phyloP scores from a whole-genome alignment of 2,113 vertebrate species.

The Blennius ocellaris region DNA sequence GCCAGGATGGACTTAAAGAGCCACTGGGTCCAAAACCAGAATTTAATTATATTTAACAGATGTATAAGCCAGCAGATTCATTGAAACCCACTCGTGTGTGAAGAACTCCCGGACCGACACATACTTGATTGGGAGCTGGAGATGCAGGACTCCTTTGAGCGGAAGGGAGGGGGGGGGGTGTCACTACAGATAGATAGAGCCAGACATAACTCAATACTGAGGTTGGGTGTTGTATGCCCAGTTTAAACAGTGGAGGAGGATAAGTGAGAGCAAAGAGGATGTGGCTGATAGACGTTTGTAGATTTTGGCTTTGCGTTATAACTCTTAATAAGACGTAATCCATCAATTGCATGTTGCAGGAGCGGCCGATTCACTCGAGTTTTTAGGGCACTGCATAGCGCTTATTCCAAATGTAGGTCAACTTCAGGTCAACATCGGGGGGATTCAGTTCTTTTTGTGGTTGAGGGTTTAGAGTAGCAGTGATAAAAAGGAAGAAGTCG shows the following conservation, averaged over 20 bases:
- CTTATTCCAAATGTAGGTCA: no score
- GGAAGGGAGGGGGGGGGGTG: slow-evolving; percentile 35
- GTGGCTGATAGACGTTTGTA: slow-evolving; percentile 25
- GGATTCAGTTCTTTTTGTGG: no score
- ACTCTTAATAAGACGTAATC: slow-evolving; percentile 20
- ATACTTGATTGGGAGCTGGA: slow-evolving; percentile 42
- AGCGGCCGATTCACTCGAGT: slow-evolving; percentile 1
- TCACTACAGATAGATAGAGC: slow-evolving; percentile 40
- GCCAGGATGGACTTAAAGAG: slow-evolving; percentile 20
- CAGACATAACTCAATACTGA: slow-evolving; percentile 44
- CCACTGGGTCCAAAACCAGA: slow-evolving; percentile 34
- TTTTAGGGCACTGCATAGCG: background rate
- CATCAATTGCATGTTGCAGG: background rate
- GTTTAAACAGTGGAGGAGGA: slow-evolving; percentile 24
- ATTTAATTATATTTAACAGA: slow-evolving; percentile 46
- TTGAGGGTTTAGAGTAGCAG: no score
- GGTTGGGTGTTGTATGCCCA: slow-evolving; percentile 16
- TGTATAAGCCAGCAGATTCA: slow-evolving; percentile 60
- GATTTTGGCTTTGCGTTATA: slow-evolving; percentile 26
- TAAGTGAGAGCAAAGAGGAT: slow-evolving; percentile 33
- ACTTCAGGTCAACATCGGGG: no score
- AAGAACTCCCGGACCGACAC: slow-evolving; percentile 51
- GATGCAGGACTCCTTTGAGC: slow-evolving; percentile 12
- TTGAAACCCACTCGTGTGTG: slow-evolving; percentile 62
- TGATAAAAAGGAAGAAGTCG: no score